Evolutionary conservation across 2,888 invertebrate genomes (phyloP).

Genomic region (Arrhopalites spinosus): DNA sequence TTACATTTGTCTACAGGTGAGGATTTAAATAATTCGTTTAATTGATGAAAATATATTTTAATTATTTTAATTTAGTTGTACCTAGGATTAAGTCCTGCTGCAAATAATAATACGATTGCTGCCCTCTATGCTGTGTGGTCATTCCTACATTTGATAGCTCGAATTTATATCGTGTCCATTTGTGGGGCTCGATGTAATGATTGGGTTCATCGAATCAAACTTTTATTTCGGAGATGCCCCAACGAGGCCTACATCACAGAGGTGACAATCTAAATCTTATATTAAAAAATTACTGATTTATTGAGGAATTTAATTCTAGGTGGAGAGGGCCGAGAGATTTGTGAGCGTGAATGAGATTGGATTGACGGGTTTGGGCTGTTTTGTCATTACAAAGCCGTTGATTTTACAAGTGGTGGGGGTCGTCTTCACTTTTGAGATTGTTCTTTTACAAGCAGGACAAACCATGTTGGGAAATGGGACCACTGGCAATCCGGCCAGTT

Average conservation of each 20-base stretch:
- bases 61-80: slow-evolving; percentile 12
- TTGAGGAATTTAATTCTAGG: slow-evolving; percentile 11
- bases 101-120: slow-evolving; percentile 24
- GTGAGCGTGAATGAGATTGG: slow-evolving; percentile 16
- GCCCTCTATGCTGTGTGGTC: slow-evolving; percentile 37
- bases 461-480: slow-evolving; percentile 18
- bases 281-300: no score
- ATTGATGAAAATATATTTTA: not conserved
- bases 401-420: slow-evolving; percentile 32
- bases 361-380: slow-evolving; percentile 31
- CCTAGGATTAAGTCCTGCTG: slow-evolving; percentile 24
- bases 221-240: slow-evolving; percentile 25
- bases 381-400: slow-evolving; percentile 30
- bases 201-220: slow-evolving; percentile 27
- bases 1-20: slow-evolving; percentile 35
- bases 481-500: no score
- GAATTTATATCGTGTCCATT: slow-evolving; percentile 19
- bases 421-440: slow-evolving; percentile 36
- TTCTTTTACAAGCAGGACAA: slow-evolving; percentile 29
- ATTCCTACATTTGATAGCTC: slow-evolving; percentile 20
- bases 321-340: slow-evolving; percentile 29
- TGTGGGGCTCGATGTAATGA: slow-evolving; percentile 22
- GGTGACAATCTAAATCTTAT: slow-evolving; percentile 1
- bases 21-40: not conserved
- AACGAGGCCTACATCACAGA: slow-evolving; percentile 31